phyloP scores from a whole-genome alignment of 2,797 vertebrate species.

The Hippoglossus hippoglossus region DNA sequence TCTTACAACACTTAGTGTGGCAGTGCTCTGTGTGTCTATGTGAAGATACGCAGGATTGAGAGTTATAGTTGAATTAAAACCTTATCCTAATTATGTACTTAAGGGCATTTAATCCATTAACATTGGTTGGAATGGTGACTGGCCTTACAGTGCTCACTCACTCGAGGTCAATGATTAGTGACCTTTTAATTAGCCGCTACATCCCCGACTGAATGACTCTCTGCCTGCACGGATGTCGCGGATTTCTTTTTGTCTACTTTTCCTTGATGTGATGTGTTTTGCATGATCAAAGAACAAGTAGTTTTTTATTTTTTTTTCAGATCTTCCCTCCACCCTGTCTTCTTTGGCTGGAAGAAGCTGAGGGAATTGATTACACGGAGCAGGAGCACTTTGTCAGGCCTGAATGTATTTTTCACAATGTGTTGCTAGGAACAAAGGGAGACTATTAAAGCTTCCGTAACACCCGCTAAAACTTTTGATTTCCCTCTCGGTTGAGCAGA shows the following conservation, averaged over 20 bases:
- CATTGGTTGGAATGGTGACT: background rate
- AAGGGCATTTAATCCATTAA: background rate
- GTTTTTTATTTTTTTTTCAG: slow-evolving; percentile 46
- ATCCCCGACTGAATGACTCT: slow-evolving; percentile 3
- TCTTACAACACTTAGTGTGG: background rate
- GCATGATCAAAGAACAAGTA: slow-evolving; percentile 54
- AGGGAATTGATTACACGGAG: slow-evolving; percentile 71
- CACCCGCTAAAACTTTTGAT: slow-evolving; percentile 77
- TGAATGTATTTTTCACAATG: slow-evolving; percentile 69
- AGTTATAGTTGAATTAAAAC: background rate
- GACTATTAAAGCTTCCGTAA: slow-evolving; percentile 68
- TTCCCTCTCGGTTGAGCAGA: slow-evolving; percentile 66
- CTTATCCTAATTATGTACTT: slow-evolving; percentile 3
- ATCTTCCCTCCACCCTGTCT: slow-evolving; percentile 44
- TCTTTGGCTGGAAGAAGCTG: slow-evolving; percentile 46
- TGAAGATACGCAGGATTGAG: background rate
- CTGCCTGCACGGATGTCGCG: slow-evolving; percentile 5
- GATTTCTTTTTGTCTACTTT: slow-evolving; percentile 33
- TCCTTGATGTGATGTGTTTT: slow-evolving; percentile 36
- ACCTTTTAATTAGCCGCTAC: slow-evolving; percentile 10
- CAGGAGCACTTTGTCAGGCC: slow-evolving; percentile 69
- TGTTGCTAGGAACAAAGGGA: slow-evolving; percentile 74
- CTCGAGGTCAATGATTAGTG: background rate
- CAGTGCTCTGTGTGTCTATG: background rate
- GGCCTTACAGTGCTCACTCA: background rate